A percentile compares a stretch with the other conserved stretches of the same genome.
These are phyloP conservation scores for Drosophila kurseongensis DNA, from an alignment of 1,140 invertebrate species.

Conservation along the genomic window DNA sequence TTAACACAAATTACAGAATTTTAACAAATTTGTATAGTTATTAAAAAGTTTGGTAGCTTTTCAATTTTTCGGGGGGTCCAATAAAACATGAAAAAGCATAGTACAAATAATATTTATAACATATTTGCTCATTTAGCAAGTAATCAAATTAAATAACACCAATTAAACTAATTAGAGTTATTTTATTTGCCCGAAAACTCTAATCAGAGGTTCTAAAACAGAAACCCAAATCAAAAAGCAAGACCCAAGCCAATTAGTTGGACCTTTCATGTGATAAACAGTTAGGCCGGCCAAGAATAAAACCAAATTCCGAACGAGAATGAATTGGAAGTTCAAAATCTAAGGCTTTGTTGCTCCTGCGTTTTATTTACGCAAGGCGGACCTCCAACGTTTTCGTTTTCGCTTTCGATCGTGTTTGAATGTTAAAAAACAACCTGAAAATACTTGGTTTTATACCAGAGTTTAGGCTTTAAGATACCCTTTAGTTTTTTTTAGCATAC, in stretches of 20 bases:
- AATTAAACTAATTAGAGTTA: constrained; percentile 12
- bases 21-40: too few relatives aligned
- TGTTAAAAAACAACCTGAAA: neutral
- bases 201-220: constrained; percentile 49
- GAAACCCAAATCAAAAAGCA: constrained; percentile 56
- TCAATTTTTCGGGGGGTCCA: too few relatives aligned
- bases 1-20: too few relatives aligned
- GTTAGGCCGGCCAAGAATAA: constrained; percentile 51
- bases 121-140: too few relatives aligned
- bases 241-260: constrained; percentile 61
- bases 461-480: neutral
- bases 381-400: constrained; percentile 78
- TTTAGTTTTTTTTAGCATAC: neutral
- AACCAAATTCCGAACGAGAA: constrained; percentile 30
- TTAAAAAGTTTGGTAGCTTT: too few relatives aligned
- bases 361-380: constrained; percentile 52
- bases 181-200: constrained; percentile 19
- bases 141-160: neutral
- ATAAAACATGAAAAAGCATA: too few relatives aligned
- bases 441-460: neutral
- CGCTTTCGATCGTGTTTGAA: constrained; percentile 65
- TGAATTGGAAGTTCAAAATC: constrained; percentile 38
- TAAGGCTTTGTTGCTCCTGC: constrained; percentile 20
- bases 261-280: constrained; percentile 68
- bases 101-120: too few relatives aligned